Evolutionary conservation across 1,140 invertebrate genomes (phyloP), one percentile per base, ranked within the genome.

Genomic region (Aphelinus certus): DNA sequence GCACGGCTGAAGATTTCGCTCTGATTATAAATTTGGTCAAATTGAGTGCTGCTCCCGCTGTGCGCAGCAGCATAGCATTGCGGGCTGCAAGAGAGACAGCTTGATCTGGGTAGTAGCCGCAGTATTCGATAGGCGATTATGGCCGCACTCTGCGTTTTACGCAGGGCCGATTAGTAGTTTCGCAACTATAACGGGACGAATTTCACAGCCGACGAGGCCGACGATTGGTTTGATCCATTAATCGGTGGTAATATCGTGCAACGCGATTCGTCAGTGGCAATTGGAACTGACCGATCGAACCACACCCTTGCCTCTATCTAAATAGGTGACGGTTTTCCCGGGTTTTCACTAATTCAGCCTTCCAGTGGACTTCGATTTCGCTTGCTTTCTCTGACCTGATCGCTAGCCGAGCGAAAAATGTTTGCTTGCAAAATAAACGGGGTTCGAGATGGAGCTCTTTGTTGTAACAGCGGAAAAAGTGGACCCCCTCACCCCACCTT

Each of bases 141-240:
- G 26, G 26, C 26, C 26, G 26, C 26, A 26, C 26, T 26, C 26
- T 26, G 26, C 26, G 26, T 26, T 26, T 26, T 26, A 26, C 26
- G 26, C 26, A 26, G 26, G 26, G 26, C 26, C 26, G 26, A 26
- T 26, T 26, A 26, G 26, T 26, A 26, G 26, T 26, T 26, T 26
- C 26, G 26, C 26, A 26, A 26, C 26, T 26, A 26, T 26, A 26
- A 65, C 73, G 78, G 71, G 78, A 75, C 53, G 68, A 77, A 77
- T 79, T 79, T 79, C 68, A 65, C 69, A 74, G 73, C 76, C 74
- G 72, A 71, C 64, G 58, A 49, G 60, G 6, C 56, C 64, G 57
- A 47, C 62, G 61, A 76, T 76, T 76, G 76, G 61, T 73, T 66
- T 63, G 63, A 71, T 71, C 42, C 55, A 62, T 76, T 65, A 56